A percentile compares a stretch with the other conserved stretches of the same genome.
phyloP scores from a whole-genome alignment of 2,888 invertebrate genomes.

The Mythimna impura region DNA sequence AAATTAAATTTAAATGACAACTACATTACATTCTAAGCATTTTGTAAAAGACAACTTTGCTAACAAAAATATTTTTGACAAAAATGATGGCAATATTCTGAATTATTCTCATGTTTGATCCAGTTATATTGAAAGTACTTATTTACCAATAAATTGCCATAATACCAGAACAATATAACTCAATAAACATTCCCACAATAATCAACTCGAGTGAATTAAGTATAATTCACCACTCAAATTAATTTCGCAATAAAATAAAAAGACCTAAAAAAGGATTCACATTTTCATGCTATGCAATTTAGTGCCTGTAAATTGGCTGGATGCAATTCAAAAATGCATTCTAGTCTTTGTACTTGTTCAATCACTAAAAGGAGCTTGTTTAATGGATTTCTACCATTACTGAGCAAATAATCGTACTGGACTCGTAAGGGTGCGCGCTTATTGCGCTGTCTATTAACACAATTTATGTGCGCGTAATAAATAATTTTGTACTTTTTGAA shows the following conservation, averaged over 20 bases:
- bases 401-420: constrained; percentile 89
- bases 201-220: constrained; percentile 55
- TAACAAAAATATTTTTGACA: not conserved
- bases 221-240: constrained; percentile 61
- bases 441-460: constrained; percentile 66
- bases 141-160: constrained; percentile 20
- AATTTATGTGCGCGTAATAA: constrained; percentile 60
- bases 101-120: not conserved
- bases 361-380: constrained; percentile 90
- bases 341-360: constrained; percentile 86
- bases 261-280: constrained; percentile 59
- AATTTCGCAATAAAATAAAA: constrained; percentile 61
- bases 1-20: not conserved
- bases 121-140: not conserved
- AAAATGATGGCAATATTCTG: not conserved
- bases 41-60: not conserved
- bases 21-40: not conserved
- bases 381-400: constrained; percentile 91
- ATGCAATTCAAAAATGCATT: constrained; percentile 87
- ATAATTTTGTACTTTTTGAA: constrained; percentile 50
- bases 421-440: constrained; percentile 77
- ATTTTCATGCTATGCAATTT: constrained; percentile 79
- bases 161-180: constrained; percentile 19
- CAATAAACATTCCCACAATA: constrained; percentile 49
- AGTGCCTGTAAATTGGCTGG: constrained; percentile 82